Base-by-base conservation (phyloP, 2,888 invertebrate species). In the Thymelicus lineola region DNA sequence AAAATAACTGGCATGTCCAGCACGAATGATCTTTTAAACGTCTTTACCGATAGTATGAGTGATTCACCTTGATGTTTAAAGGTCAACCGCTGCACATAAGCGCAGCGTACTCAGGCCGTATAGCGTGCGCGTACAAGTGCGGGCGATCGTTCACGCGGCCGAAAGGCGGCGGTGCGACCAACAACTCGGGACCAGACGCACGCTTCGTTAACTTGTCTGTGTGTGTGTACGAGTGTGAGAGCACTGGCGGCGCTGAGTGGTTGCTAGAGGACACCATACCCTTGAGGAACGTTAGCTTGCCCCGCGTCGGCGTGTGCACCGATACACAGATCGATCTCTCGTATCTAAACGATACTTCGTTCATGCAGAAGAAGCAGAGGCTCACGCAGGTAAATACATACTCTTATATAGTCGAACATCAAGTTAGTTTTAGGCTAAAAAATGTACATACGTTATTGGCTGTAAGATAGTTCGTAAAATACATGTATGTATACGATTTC, bases 211-310 rank as follows among this genome's bases (percentile, higher is more conserved):
- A 98, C 86, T 94, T 98, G 0, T 97, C 97, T 88, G 98, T 99
- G 7, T 98, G 98, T 58, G 99, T 99, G 75, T 99, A 99, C 91
- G 99, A 99, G 87, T 99, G 99, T 86, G 99, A 99, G 91, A 99
- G 99, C 75, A 99, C 99, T 7, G 99, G 93, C 61, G 99, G 98
- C 71, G 96, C 97, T 50, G 97, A 97, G 81, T 99, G 99, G 99
- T 95, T 98, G 58, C 91, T 98, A 12, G 99, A 99, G 86, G 99
- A 99, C 80, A 98, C 98, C 0, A 98, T 99, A 77, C 98, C 98
- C 76, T 89, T 99, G 79, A 96, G 97, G 84, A 98, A 99, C 84
- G 98, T 99, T 73, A 97, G 97, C 83, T 88, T 99, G 76, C 98
- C 97, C 0, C 91, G 97, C 65, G 97, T 97, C 15, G 94, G 97